Evolutionary conservation across 2,888 invertebrate genomes (phyloP).

Genomic region (Diploptera punctata): DNA sequence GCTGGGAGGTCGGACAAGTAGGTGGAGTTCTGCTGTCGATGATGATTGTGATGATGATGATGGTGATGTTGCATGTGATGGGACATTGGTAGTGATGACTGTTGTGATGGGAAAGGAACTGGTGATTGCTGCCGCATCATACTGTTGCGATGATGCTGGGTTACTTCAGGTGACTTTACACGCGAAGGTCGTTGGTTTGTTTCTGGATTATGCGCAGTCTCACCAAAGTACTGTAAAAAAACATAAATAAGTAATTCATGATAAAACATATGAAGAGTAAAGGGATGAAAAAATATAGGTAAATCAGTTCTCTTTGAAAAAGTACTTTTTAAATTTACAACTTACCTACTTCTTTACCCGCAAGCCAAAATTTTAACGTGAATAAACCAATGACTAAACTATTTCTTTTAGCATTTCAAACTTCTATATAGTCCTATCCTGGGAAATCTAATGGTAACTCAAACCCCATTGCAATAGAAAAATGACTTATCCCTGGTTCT

Average conservation of each 20-base stretch:
- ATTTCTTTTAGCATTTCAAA: no score
- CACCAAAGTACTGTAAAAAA: conserved; percentile 79
- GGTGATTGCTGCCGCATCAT: conserved; percentile 27
- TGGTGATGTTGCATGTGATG: conserved; percentile 41
- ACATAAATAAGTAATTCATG: neutral
- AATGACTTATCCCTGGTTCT: no score
- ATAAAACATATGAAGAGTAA: neutral
- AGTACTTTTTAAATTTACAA: no score
- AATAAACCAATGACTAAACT: no score
- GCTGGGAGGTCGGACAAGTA: neutral
- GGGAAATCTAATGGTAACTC: no score
- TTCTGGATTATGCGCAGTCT: conserved; percentile 89
- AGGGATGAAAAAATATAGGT: conserved; percentile 31
- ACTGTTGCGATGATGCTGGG: conserved; percentile 22
- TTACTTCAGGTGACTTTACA: conserved; percentile 55
- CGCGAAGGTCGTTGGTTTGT: conserved; percentile 71
- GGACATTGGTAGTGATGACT: conserved; percentile 43
- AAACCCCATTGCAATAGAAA: no score
- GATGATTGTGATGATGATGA: conserved; percentile 40
- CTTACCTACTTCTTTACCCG: no score
- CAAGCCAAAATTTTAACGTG: no score
- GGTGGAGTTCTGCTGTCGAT: neutral
- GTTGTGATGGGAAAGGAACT: conserved; percentile 35
- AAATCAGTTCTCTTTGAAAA: neutral
- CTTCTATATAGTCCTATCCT: no score